Conservation (phyloP, 1,140 invertebrate species). For the Euwallacea fornicatus region DNA sequence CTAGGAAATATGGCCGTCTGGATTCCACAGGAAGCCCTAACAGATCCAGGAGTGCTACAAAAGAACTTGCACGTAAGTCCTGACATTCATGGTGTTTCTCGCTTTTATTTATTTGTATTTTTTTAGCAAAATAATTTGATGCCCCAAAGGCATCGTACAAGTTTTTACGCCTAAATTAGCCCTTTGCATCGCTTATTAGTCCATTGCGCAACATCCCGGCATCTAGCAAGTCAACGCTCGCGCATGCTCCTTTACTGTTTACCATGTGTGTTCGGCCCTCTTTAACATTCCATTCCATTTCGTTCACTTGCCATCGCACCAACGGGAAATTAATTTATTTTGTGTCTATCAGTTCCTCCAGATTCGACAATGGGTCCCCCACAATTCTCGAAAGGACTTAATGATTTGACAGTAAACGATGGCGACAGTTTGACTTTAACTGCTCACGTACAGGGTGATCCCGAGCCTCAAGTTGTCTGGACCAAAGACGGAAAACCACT, state of each 20-base stretch:
- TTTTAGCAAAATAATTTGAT: neutral
- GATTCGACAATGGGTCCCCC: conserved; percentile 82
- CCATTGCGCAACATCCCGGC: neutral
- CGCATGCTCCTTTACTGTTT: conserved; percentile 1
- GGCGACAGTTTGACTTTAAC: conserved; percentile 78
- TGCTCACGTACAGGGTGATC: conserved; percentile 83
- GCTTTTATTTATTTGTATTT: conserved; percentile 1
- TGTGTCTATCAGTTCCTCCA: conserved; percentile 68
- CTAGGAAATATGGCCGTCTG: conserved; percentile 76
- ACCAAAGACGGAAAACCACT: conserved; percentile 75
- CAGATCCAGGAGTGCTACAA: conserved; percentile 85
- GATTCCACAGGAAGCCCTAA: conserved; percentile 73
- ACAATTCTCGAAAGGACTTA: conserved; percentile 74
- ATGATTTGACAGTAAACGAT: conserved; percentile 73
- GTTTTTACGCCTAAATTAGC: neutral
- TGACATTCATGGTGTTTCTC: neutral
- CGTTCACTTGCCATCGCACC: neutral
- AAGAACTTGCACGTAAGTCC: conserved; percentile 82
- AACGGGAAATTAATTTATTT: conserved; percentile 13
- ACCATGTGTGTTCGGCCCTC: neutral
- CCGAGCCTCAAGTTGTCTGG: conserved; percentile 89
- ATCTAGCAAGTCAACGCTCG: neutral
- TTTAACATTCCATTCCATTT: conserved; percentile 4
- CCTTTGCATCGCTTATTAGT: neutral
- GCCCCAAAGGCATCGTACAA: neutral